Conservation (phyloP, 2,888 invertebrate species). For the Bombyx huttoni region DNA sequence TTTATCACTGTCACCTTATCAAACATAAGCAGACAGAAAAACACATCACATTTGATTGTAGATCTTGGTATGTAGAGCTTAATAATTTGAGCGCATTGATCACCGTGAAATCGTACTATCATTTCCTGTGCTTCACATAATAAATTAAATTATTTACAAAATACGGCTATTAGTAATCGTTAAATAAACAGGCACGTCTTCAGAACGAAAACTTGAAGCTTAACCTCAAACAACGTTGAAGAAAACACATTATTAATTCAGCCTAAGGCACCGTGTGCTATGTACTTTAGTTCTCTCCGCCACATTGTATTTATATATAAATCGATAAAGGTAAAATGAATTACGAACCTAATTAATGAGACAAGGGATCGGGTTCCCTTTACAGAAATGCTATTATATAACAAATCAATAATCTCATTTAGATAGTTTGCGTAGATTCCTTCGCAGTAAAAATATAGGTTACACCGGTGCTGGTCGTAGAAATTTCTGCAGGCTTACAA, state of each 20-base stretch:
- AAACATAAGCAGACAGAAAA: no score
- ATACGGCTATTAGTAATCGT: background rate
- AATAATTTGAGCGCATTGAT: no score
- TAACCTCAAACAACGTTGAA: background rate
- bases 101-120: no score
- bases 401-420: background rate
- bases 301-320: constrained; percentile 2
- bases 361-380: background rate
- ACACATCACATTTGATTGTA: no score
- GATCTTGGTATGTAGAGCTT: no score
- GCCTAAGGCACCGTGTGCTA: background rate
- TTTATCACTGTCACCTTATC: no score
- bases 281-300: constrained; percentile 2
- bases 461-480: no score
- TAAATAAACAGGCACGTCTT: background rate
- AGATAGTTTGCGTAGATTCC: background rate
- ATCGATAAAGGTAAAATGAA: constrained; percentile 4
- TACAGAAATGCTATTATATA: background rate
- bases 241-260: background rate
- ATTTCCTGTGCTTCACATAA: no score
- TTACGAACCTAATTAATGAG: background rate
- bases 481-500: no score
- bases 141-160: background rate
- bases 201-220: background rate
- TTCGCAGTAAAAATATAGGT: no score